phyloP scores from a whole-genome alignment of 2,797 vertebrate species.

The Phaenicophaeus curvirostris region DNA sequence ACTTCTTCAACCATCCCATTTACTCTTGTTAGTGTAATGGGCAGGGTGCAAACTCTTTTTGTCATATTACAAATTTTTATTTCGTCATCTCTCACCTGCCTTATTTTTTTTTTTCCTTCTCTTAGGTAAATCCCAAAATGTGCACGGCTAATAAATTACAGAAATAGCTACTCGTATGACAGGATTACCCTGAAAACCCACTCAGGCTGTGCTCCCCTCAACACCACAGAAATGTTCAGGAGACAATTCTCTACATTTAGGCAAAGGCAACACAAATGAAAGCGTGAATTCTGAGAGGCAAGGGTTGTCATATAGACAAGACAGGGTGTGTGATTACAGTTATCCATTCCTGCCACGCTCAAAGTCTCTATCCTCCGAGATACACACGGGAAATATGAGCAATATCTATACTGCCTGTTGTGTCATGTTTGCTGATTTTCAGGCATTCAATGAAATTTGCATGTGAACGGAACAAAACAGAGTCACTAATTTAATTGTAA shows the following conservation, averaged over 20 bases:
- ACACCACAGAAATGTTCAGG: neutral
- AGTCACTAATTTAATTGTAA: neutral
- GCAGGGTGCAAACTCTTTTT: neutral
- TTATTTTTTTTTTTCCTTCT: neutral
- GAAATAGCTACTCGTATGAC: neutral
- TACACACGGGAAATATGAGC: neutral
- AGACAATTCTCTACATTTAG: neutral
- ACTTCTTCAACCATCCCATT: neutral
- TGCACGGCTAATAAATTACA: neutral
- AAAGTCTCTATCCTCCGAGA: neutral
- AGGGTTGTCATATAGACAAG: neutral
- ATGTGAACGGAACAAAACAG: neutral
- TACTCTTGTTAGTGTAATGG: neutral
- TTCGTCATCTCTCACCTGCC: neutral
- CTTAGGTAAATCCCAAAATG: neutral
- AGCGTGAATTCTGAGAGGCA: neutral
- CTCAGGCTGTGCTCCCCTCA: neutral
- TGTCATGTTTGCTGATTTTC: neutral
- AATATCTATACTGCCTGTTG: neutral
- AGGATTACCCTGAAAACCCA: neutral
- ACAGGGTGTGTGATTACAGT: neutral
- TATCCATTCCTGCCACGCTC: accelerated
- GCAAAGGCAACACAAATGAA: neutral
- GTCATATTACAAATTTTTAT: neutral
- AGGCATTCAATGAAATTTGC: neutral